Conservation (phyloP, 1,140 invertebrate species). For the Meloidogyne chitwoodi region DNA sequence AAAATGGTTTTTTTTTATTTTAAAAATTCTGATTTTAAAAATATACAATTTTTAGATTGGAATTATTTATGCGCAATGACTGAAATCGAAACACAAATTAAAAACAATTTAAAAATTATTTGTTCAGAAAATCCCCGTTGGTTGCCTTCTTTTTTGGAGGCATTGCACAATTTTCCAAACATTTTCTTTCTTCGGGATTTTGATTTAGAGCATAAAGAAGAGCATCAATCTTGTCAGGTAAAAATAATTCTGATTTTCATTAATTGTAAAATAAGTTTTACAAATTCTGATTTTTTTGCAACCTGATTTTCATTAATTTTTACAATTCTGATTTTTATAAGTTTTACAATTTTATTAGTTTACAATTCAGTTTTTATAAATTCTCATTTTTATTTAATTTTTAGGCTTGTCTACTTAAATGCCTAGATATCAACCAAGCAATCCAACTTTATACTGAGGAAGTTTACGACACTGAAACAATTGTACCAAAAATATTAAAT, state of each 20-base stretch:
- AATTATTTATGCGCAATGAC: slow-evolving; percentile 24
- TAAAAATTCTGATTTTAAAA: not conserved
- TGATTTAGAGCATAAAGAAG: not conserved
- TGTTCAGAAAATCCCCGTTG: not conserved
- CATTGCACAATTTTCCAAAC: slow-evolving; percentile 3
- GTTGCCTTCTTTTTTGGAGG: slow-evolving; percentile 5
- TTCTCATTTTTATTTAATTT: not conserved
- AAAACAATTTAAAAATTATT: slow-evolving; percentile 1
- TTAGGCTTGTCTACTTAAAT: slow-evolving; percentile 11
- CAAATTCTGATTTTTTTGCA: too few species aligned
- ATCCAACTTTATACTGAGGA: slow-evolving; percentile 20
- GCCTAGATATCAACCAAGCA: not conserved
- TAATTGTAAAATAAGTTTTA: too few species aligned
- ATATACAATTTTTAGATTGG: slow-evolving; percentile 18
- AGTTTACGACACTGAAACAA: slow-evolving; percentile 16
- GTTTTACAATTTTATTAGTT: too few species aligned
- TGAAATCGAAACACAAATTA: slow-evolving; percentile 17
- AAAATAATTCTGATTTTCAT: not conserved
- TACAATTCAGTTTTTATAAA: not conserved
- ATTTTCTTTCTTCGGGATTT: slow-evolving; percentile 6
- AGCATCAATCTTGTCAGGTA: slow-evolving; percentile 11
- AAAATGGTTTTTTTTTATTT: slow-evolving; percentile 13
- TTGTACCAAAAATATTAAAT: not conserved
- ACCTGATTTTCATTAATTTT: too few species aligned
- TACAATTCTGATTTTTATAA: too few species aligned